These are phyloP conservation scores for Wiebesia pumilae DNA, from an alignment of 1,140 invertebrate genomes.

Conservation along the genomic window DNA sequence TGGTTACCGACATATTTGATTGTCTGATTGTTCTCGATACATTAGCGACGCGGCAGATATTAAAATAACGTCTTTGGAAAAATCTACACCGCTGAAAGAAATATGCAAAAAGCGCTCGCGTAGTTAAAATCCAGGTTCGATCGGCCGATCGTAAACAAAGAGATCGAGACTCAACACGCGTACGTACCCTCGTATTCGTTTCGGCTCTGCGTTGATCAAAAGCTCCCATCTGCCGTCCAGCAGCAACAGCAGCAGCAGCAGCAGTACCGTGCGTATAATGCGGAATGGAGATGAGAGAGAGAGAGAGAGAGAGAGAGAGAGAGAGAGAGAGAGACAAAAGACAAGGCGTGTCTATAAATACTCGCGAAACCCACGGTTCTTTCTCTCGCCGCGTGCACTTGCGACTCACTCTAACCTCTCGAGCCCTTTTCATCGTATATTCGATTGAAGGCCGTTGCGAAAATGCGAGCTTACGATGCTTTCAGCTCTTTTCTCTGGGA, in stretches of 20 bases:
- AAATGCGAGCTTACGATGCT: not conserved
- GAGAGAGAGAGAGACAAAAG: not conserved
- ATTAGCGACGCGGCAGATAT: no score
- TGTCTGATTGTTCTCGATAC: not conserved
- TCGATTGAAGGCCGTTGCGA: conserved; percentile 29
- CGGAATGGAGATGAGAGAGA: not conserved
- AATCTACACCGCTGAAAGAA: no score
- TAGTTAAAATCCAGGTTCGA: not conserved
- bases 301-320: not conserved
- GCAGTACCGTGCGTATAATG: not conserved
- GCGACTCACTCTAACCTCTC: conserved; percentile 15
- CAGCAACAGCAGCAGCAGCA: not conserved
- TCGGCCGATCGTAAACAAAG: conserved; percentile 14
- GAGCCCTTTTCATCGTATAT: conserved; percentile 18
- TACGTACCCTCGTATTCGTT: not conserved
- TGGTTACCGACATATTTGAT: not conserved
- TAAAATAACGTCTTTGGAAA: not conserved
- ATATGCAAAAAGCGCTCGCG: not conserved
- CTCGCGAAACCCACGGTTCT: conserved; percentile 30
- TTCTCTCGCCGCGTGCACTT: conserved; percentile 16
- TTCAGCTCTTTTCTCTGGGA: not conserved
- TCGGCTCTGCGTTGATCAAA: conserved; percentile 20
- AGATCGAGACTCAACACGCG: not conserved
- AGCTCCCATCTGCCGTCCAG: conserved; percentile 29
- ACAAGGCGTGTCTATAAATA: conserved; percentile 42